Evolutionary conservation across 2,888 invertebrate species (phyloP).

Genomic region (Cerceris ruficornis): DNA sequence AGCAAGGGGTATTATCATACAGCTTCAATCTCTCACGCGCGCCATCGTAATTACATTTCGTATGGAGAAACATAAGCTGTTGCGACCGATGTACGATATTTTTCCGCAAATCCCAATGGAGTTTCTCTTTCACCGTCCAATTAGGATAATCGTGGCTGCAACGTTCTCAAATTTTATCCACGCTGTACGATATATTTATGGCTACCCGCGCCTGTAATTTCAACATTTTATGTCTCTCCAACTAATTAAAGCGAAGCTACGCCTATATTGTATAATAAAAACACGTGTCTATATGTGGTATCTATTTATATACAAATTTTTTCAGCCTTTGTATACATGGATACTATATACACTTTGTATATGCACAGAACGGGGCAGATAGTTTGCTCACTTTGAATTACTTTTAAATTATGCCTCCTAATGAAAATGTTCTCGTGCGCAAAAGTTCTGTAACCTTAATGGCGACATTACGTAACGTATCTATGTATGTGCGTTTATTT

Average conservation of each 20-base stretch:
- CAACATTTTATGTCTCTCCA: slow-evolving; percentile 31
- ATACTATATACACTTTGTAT: no score
- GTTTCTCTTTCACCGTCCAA: not conserved
- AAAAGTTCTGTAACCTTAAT: no score
- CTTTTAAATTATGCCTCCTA: no score
- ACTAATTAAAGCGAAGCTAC: slow-evolving; percentile 33
- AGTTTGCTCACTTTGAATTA: no score
- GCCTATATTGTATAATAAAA: slow-evolving; percentile 44
- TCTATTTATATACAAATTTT: no score
- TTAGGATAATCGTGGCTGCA: not conserved
- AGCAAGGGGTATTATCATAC: slow-evolving; percentile 11
- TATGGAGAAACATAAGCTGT: slow-evolving; percentile 30
- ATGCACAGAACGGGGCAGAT: no score
- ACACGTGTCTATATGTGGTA: slow-evolving; percentile 24
- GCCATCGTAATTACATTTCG: slow-evolving; percentile 21
- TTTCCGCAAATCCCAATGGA: no score
- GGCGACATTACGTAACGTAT: no score
- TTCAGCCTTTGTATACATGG: no score
- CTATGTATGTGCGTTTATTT: no score
- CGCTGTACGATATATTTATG: not conserved
- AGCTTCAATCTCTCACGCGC: slow-evolving; percentile 17
- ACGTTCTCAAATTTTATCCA: not conserved
- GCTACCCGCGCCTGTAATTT: not conserved
- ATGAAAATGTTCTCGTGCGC: no score
- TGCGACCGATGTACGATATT: not conserved